phyloP scores from a whole-genome alignment of 2,113 vertebrate genomes.

The Ivindomyrus marchei region DNA sequence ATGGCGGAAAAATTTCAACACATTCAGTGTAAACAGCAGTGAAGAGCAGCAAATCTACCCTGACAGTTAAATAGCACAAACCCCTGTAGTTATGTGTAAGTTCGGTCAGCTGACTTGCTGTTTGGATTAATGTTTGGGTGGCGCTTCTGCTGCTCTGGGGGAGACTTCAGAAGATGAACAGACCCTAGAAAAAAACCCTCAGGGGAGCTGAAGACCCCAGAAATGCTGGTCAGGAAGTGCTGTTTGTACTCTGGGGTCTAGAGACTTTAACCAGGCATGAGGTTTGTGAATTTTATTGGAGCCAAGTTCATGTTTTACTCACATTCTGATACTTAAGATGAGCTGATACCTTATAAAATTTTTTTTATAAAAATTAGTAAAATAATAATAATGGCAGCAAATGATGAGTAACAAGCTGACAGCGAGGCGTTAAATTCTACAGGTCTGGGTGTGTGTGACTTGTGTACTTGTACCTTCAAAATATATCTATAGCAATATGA shows the following conservation, averaged over 20 bases:
- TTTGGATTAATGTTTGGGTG: neutral
- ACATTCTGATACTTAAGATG: neutral
- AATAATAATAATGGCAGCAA: neutral
- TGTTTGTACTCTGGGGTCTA: neutral
- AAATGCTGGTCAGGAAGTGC: neutral
- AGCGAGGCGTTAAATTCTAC: neutral
- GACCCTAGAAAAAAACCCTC: neutral
- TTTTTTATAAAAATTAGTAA: neutral
- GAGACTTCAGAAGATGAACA: neutral
- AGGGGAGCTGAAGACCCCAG: neutral
- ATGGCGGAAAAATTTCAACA: neutral
- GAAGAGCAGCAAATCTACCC: neutral
- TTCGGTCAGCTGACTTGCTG: neutral
- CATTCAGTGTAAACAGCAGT: neutral
- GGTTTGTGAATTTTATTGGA: neutral
- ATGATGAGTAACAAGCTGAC: neutral
- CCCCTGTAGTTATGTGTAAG: neutral
- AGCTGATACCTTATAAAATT: neutral
- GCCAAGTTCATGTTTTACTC: neutral
- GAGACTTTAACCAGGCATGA: neutral
- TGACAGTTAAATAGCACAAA: constrained; percentile 2
- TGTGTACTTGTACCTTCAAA: neutral
- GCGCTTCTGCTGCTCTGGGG: neutral
- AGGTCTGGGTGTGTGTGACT: neutral
- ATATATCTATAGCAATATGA: neutral